Evolutionary conservation across 1,140 invertebrate genomes (phyloP).

Genomic region (Penaeus chinensis): DNA sequence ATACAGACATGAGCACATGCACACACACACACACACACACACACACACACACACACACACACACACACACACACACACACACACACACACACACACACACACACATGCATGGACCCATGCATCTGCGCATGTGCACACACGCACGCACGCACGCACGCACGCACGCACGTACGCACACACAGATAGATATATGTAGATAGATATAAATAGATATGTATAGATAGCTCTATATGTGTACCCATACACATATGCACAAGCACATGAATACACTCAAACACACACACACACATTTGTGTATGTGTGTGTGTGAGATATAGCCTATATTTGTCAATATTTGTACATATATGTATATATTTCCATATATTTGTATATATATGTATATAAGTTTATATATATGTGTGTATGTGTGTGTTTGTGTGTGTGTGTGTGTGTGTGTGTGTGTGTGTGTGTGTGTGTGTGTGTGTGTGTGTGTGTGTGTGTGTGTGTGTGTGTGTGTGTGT

Average conservation of each 20-base stretch:
- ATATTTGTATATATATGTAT: too few relatives aligned
- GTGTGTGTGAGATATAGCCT: neutral
- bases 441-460: too few relatives aligned
- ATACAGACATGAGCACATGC: slow-evolving; percentile 3
- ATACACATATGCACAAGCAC: slow-evolving; percentile 10
- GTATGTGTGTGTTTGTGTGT: too few relatives aligned
- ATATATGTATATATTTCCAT: too few relatives aligned
- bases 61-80: neutral
- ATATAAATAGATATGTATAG: slow-evolving; percentile 26
- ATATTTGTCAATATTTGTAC: too few relatives aligned
- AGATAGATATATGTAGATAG: slow-evolving; percentile 5
- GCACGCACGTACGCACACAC: neutral
- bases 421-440: too few relatives aligned
- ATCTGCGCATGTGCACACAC: slow-evolving; percentile 63
- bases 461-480: too few relatives aligned
- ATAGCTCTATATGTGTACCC: slow-evolving; percentile 20
- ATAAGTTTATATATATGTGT: too few relatives aligned
- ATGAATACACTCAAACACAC: slow-evolving; percentile 5
- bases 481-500: too few relatives aligned
- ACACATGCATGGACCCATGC: slow-evolving; percentile 73
- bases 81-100: neutral
- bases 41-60: neutral
- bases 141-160: neutral
- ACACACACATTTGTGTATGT: slow-evolving; percentile 27
- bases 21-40: neutral